These are phyloP conservation scores for Morinoia aosen DNA, from an alignment of 2,888 invertebrate genomes.

Conservation along the genomic window DNA sequence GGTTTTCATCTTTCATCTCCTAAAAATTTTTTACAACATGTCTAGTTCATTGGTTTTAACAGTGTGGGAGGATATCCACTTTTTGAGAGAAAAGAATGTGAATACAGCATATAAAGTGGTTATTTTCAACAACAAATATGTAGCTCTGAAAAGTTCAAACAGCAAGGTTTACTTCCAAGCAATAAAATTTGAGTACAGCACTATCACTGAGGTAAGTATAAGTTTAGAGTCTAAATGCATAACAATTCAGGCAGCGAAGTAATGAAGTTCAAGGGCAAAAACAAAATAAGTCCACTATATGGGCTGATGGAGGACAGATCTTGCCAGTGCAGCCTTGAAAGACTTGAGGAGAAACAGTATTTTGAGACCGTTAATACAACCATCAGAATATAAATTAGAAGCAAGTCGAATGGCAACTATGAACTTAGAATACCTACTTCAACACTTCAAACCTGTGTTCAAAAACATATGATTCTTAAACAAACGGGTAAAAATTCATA, in stretches of 20 bases:
- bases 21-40: neutral
- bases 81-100: neutral
- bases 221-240: neutral
- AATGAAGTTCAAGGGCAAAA: no score
- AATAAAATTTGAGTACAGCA: neutral
- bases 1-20: neutral
- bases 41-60: neutral
- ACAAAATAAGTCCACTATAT: neutral
- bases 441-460: neutral
- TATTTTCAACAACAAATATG: neutral
- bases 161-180: neutral
- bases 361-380: neutral
- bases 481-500: neutral
- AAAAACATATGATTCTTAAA: neutral
- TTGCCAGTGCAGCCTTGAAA: no score
- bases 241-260: neutral
- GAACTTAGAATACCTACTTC: no score
- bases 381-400: neutral
- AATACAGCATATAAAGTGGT: neutral
- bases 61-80: neutral
- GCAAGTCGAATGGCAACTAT: no score
- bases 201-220: neutral
- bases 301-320: neutral
- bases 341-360: no score
- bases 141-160: neutral